phyloP scores from a whole-genome alignment of 2,888 invertebrate species.

The Plusia festucae region DNA sequence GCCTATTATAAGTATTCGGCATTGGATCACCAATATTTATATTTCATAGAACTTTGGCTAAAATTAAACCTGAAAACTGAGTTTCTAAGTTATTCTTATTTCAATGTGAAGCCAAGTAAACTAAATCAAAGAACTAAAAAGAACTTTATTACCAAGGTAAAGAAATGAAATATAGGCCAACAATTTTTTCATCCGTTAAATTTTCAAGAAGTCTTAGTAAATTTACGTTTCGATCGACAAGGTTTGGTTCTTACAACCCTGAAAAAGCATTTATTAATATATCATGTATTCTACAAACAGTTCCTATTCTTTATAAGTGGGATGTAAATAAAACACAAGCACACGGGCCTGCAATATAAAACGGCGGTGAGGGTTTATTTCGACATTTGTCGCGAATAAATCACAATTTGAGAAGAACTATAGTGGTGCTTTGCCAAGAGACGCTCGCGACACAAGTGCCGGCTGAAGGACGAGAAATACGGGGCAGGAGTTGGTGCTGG shows the following conservation, averaged over 20 bases:
- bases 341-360: constrained; percentile 63
- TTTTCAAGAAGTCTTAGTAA: neutral
- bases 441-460: constrained; percentile 52
- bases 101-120: neutral
- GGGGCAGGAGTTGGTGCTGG: neutral
- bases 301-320: constrained; percentile 33
- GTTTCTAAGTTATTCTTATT: neutral
- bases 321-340: constrained; percentile 48
- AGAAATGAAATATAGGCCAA: neutral
- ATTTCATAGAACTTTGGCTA: neutral
- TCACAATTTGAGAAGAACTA: constrained; percentile 85
- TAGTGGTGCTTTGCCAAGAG: constrained; percentile 77
- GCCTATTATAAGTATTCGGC: too few relatives aligned
- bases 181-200: neutral
- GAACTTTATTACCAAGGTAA: neutral
- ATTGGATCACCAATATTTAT: too few relatives aligned
- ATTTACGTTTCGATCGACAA: neutral
- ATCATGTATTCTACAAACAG: constrained; percentile 13
- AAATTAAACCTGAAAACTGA: neutral
- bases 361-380: constrained; percentile 77
- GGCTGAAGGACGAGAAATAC: constrained; percentile 15
- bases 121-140: neutral
- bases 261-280: neutral
- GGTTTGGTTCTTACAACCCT: neutral
- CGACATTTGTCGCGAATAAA: constrained; percentile 85